Evolutionary conservation across 2,797 vertebrate genomes (phyloP).

Genomic region (Uromys caudimaculatus): DNA sequence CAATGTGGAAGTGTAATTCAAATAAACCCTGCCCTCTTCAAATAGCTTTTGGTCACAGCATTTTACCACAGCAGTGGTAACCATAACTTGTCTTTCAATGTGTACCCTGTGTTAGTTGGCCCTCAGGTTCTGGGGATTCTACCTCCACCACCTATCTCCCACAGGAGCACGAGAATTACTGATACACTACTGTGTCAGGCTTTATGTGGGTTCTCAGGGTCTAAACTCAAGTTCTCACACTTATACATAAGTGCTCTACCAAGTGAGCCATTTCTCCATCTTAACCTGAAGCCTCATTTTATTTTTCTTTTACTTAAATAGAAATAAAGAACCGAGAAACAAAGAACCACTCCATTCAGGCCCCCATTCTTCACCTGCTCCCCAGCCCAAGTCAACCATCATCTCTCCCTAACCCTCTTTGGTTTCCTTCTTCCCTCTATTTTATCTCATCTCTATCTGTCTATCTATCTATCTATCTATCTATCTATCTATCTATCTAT

Average conservation of each 20-base stretch:
- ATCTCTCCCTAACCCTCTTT: not conserved
- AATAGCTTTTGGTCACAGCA: not conserved
- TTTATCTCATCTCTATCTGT: not conserved
- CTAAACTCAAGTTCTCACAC: not conserved
- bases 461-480: not conserved
- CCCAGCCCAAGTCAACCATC: not conserved
- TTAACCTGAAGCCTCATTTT: not conserved
- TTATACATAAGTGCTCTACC: not conserved
- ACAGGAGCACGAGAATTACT: not conserved
- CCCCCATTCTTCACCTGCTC: not conserved
- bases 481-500: not conserved
- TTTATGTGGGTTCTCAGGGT: not conserved
- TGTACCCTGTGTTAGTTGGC: not conserved
- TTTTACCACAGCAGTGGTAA: not conserved
- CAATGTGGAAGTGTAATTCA: not conserved
- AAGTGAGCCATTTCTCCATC: not conserved
- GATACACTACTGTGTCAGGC: not conserved
- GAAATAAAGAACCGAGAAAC: not conserved
- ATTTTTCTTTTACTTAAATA: not conserved
- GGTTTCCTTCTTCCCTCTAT: not conserved
- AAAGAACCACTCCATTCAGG: not conserved
- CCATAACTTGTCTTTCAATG: not conserved
- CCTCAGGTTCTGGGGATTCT: not conserved
- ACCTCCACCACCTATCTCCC: not conserved
- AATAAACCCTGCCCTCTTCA: not conserved